Base-by-base conservation (phyloP, 2,113 vertebrate genomes). In the Labrus mixtus region DNA sequence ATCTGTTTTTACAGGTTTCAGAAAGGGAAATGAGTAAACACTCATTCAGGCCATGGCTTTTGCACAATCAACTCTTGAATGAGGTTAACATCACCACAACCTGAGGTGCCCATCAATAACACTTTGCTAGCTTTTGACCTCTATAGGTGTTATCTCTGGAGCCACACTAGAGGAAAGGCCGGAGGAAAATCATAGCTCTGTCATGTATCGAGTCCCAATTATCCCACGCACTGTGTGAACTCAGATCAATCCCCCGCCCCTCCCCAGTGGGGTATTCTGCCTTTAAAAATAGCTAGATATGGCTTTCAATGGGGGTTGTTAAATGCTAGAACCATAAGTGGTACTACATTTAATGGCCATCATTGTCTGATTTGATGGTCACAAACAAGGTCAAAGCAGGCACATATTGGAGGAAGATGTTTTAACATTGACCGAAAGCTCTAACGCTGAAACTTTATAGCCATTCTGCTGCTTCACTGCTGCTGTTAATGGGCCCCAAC, bases 181-280 rank as follows among this genome's bases (percentile, higher is more conserved):
- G 58, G 29, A 37, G 51, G 69, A 87, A 74, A 88, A 85, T 87
- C 64, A 86, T 78, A 68, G 37, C 72, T 63, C 69, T 67, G 51
- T 43, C 6, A 59, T 78, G 79, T 84, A 53, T 15, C 5, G 36
- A 41, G 58, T 87, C 46, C 56, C 83, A 73, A 37, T 82, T 56
- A 86, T 25, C 25, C 69, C 64, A 55, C 66, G 55, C 65, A 46
- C 69, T 78, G 72, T 58, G 72, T 57, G 46, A 78, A 60, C 59
- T 6, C 20, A 75, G 87, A 92, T 93, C 91, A 75, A 91, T 92
- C 60, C 56, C 57, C 67, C 59, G 75, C 84, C 76, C 64, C 77
- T 56, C 77, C 84, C 73, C 64, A 77, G 75, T 9, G 76, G 82
- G 87, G 29, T 33, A 33, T 79, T 91, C 85, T 81, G 78, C 70